A percentile compares a stretch with the other conserved stretches of the same genome.
These are phyloP conservation scores for Cryptoleucopteryx plumbea DNA, from an alignment of 2,113 vertebrate genomes.

Conservation along the genomic window DNA sequence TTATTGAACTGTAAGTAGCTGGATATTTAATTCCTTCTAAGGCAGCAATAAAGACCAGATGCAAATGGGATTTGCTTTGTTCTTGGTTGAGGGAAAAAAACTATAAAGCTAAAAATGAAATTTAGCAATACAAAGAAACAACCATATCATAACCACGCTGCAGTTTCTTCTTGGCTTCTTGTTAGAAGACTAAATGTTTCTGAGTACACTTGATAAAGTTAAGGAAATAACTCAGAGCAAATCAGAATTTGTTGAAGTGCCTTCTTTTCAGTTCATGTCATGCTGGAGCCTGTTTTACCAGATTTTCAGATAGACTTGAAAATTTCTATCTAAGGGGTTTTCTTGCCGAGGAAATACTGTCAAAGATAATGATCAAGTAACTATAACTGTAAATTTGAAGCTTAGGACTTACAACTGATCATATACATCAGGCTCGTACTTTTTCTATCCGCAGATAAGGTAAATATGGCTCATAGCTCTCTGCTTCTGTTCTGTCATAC, in stretches of 20 bases:
- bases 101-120: neutral
- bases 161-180: neutral
- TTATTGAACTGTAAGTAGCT: neutral
- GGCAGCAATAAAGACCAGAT: neutral
- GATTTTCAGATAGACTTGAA: neutral
- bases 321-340: neutral
- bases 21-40: neutral
- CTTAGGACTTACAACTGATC: neutral
- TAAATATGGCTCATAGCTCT: neutral
- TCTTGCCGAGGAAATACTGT: neutral
- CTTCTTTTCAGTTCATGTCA: neutral
- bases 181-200: neutral
- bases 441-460: neutral
- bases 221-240: neutral
- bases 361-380: neutral
- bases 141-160: neutral
- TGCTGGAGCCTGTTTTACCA: neutral
- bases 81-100: neutral
- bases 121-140: neutral
- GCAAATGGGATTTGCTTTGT: conserved; percentile 19
- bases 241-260: neutral
- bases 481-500: neutral
- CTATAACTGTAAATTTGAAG: neutral
- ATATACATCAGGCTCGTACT: neutral
- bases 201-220: neutral